These are phyloP conservation scores for Grapholita molesta DNA, from an alignment of 1,140 invertebrate genomes.

Conservation along the genomic window DNA sequence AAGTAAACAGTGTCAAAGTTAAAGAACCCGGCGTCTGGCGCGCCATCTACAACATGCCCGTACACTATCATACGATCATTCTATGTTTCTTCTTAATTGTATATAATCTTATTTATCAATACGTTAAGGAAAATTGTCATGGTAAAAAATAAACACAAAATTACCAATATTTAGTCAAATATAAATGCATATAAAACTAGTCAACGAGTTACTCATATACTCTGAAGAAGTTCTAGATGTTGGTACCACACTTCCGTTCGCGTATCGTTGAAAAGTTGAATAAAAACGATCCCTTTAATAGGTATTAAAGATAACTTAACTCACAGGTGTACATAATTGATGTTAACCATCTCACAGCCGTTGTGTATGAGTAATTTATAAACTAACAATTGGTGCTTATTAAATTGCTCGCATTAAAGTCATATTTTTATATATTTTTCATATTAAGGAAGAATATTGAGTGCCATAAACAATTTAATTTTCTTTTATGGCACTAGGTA, in stretches of 20 bases:
- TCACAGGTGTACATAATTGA: conserved; percentile 52
- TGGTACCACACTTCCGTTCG: background rate
- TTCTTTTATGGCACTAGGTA: conserved; percentile 41
- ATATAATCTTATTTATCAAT: conserved; percentile 75
- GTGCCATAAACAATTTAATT: conserved; percentile 50
- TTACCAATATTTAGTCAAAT: conserved; percentile 22
- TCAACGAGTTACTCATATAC: conserved; percentile 40
- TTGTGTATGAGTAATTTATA: conserved; percentile 22
- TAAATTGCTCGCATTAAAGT: conserved; percentile 16
- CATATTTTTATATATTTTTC: conserved; percentile 33
- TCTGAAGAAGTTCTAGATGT: background rate
- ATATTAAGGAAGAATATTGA: conserved; percentile 62
- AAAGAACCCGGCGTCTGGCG: conserved; percentile 50
- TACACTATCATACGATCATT: conserved; percentile 75
- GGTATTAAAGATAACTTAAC: background rate
- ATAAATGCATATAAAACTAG: conserved; percentile 45
- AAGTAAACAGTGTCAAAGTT: conserved; percentile 54
- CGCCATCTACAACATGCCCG: conserved; percentile 69
- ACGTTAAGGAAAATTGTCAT: conserved; percentile 67
- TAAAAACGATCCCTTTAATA: background rate
- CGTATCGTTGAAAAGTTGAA: background rate
- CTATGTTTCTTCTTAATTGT: conserved; percentile 74
- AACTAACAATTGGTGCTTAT: conserved; percentile 16
- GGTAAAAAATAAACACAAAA: conserved; percentile 38
- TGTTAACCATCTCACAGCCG: conserved; percentile 31